phyloP scores from a whole-genome alignment of 2,888 invertebrate genomes.

The Hyposoter didymator region DNA sequence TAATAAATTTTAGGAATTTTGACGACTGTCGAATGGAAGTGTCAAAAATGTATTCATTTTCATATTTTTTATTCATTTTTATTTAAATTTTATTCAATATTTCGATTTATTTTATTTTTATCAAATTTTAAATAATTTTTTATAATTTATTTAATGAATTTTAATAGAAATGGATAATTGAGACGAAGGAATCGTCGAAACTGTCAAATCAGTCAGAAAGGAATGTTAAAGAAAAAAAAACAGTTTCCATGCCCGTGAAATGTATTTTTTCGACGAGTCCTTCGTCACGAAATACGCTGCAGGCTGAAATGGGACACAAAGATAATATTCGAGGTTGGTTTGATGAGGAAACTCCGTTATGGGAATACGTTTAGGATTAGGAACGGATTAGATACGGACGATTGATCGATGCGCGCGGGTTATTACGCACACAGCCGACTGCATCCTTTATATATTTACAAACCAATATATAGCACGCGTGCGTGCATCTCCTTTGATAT shows the following conservation, averaged over 20 bases:
- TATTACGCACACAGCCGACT: constrained; percentile 38
- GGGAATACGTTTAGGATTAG: constrained; percentile 57
- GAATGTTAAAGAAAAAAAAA: not conserved
- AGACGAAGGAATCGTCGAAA: not conserved
- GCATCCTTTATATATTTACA: constrained; percentile 50
- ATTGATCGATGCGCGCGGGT: constrained; percentile 62
- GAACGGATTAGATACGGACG: constrained; percentile 65
- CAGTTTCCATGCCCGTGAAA: not conserved
- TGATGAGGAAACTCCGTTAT: constrained; percentile 20
- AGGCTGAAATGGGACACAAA: constrained; percentile 19
- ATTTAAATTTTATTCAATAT: no score
- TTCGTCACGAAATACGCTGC: constrained; percentile 3
- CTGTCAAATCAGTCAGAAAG: not conserved
- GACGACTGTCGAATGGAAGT: no score
- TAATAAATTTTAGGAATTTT: no score
- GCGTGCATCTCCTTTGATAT: not conserved
- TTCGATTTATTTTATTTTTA: no score
- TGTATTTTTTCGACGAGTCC: not conserved
- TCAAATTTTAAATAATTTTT: no score
- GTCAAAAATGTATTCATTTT: no score
- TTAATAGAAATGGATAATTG: not conserved
- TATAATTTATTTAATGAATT: not conserved
- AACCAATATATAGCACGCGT: constrained; percentile 19
- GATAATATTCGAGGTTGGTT: constrained; percentile 26
- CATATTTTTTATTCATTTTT: no score